Base-by-base conservation (phyloP, 2,797 vertebrate genomes). In the Danio tinwini region DNA sequence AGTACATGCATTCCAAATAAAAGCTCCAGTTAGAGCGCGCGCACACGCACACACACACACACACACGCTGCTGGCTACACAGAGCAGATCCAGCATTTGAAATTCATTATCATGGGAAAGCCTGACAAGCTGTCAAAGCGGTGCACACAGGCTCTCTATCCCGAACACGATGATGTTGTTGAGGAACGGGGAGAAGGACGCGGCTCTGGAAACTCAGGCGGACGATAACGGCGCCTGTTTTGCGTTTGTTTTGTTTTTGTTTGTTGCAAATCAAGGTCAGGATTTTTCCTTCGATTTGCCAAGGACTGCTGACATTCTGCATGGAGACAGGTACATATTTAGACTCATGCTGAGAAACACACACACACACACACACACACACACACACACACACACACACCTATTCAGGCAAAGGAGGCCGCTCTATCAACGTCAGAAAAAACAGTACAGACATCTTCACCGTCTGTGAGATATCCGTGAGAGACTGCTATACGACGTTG, bases 61-160 rank as follows among this genome's bases (percentile, higher is more conserved):
- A 78, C 83, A 80, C 42, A 63, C 64, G 47, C 76, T 80, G 56
- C 79, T 65, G 76, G 85, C 86, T 89, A 84, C 86, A 82, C 64
- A 88, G 87, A 90, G 78, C 88, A 80, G 80, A 79, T 53, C 74
- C 69, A 72, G 58, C 69, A 53, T 84, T 83, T 91, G 89, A 92
- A 91, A 90, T 89, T 85, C 88, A 90, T 92, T 88, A 90, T 83
- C 85, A 87, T 85, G 89, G 86, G 90, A 86, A 85, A 77, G 82
- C 87, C 81, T 87, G 89, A 92, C 91, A 90, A 88, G 90, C 89
- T 89, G 90, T 89, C 88, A 91, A 84, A 63, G 45, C 82, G 82
- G 8, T 68, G 75, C 59, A 78, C 39, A 58, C 55, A 77, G 40
- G 67, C 55, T 74, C 85, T 84, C 85, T 81, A 76, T 84, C 83